Conservation (phyloP, 2,113 vertebrate genomes). For the Ariopsis seemanni region DNA sequence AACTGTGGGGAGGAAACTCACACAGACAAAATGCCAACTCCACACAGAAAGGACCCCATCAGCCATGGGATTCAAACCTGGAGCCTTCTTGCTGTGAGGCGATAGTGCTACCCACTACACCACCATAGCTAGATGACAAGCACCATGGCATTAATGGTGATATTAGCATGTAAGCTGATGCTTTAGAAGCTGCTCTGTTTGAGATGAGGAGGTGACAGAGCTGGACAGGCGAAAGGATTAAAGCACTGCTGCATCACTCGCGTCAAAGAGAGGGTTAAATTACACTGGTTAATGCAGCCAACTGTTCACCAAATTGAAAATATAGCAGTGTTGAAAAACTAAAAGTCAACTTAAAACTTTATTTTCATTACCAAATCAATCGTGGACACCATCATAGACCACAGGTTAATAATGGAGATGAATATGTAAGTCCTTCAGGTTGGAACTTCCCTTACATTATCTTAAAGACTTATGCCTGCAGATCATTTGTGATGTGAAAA, state of each 20-base stretch:
- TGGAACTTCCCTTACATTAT: background rate
- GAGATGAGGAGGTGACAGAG: background rate
- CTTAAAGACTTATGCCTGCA: background rate
- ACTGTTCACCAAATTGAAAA: background rate
- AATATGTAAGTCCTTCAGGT: background rate
- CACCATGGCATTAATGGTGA: background rate
- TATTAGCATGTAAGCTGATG: background rate
- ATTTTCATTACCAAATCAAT: background rate
- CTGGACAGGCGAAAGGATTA: background rate
- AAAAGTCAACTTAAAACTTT: background rate
- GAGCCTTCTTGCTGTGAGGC: too few species aligned
- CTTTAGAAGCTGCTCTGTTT: background rate
- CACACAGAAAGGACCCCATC: too few species aligned
- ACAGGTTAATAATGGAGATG: background rate
- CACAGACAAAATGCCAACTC: too few species aligned
- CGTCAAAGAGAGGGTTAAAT: background rate
- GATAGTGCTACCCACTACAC: too few species aligned
- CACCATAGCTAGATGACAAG: background rate
- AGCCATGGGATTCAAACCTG: too few species aligned
- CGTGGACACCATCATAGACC: background rate
- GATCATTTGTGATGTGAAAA: background rate
- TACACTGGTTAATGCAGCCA: background rate
- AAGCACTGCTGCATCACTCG: background rate
- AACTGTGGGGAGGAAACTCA: too few species aligned
- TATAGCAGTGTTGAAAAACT: background rate